Percentiles rank a stretch among this genome's conserved stretches.
Evolutionary conservation across 2,888 invertebrate species (phyloP).

Genomic region (Minunthozetes semirufus): DNA sequence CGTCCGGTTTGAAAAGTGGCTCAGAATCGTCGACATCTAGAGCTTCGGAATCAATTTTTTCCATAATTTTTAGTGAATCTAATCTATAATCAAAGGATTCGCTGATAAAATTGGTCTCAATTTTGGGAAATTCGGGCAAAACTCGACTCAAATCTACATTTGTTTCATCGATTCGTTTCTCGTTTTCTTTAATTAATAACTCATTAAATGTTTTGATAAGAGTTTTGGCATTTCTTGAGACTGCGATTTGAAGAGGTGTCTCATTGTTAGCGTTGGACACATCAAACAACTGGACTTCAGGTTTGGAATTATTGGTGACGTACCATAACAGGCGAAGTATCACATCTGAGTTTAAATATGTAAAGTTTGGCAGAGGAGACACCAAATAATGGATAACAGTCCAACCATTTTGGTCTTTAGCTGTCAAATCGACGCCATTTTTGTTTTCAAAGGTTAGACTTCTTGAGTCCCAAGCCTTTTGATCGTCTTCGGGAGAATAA

Average conservation of each 20-base stretch:
- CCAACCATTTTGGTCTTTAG: slow-evolving; percentile 47
- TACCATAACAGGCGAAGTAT: slow-evolving; percentile 7
- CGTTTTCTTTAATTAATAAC: slow-evolving; percentile 6
- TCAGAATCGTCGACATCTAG: slow-evolving; percentile 41
- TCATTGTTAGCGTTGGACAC: slow-evolving; percentile 45
- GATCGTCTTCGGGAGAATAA: slow-evolving; percentile 45
- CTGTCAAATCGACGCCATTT: slow-evolving; percentile 38
- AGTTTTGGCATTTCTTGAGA: slow-evolving; percentile 37
- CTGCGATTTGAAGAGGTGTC: slow-evolving; percentile 42
- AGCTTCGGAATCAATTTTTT: slow-evolving; percentile 42
- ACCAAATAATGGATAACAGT: slow-evolving; percentile 49
- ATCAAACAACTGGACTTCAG: slow-evolving; percentile 46
- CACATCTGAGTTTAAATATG: slow-evolving; percentile 7
- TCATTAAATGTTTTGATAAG: slow-evolving; percentile 41
- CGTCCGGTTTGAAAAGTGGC: slow-evolving; percentile 44
- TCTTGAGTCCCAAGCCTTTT: slow-evolving; percentile 34
- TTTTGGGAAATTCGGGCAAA: slow-evolving; percentile 10
- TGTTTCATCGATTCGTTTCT: neutral
- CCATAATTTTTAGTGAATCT: slow-evolving; percentile 41
- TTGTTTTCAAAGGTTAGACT: slow-evolving; percentile 38
- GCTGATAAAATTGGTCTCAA: slow-evolving; percentile 19
- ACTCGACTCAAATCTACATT: neutral
- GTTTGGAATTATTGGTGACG: slow-evolving; percentile 17
- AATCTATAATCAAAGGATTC: slow-evolving; percentile 15
- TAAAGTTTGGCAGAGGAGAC: slow-evolving; percentile 46